phyloP scores from a whole-genome alignment of 2,113 vertebrate genomes.

The Steatornis caripensis region DNA sequence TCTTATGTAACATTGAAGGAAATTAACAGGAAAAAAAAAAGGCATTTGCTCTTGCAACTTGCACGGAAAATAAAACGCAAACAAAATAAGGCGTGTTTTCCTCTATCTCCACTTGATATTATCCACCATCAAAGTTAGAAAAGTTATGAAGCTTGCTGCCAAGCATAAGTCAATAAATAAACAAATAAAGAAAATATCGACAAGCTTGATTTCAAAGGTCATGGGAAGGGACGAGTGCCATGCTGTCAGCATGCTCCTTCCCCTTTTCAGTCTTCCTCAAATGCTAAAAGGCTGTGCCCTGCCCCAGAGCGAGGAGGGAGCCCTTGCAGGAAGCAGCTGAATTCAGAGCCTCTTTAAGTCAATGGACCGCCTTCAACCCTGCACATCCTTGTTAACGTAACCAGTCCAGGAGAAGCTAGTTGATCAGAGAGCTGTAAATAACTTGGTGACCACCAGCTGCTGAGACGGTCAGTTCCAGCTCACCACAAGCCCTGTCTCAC shows the following conservation, averaged over 20 bases:
- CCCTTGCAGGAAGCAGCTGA: not conserved
- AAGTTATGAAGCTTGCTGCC: not conserved
- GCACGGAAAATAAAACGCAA: not conserved
- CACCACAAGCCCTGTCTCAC: not conserved
- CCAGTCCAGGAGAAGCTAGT: not conserved
- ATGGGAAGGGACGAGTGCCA: not conserved
- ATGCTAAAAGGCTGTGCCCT: not conserved
- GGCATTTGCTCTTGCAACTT: not conserved
- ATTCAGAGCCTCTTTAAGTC: not conserved
- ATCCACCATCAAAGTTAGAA: not conserved
- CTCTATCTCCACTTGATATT: not conserved
- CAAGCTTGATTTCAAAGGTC: not conserved
- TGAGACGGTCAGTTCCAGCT: accelerated
- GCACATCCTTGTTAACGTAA: not conserved
- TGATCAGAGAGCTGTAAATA: not conserved
- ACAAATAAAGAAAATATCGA: not conserved
- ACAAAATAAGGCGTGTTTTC: not conserved
- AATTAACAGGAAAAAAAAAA: not conserved
- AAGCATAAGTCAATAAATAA: not conserved
- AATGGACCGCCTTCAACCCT: not conserved
- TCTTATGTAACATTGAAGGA: not conserved
- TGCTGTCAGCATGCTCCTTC: not conserved
- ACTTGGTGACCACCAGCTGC: not conserved
- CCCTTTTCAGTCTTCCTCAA: not conserved
- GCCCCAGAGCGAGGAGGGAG: accelerated